phyloP scores from a whole-genome alignment of 2,888 invertebrate species.

The Cerceris ruficornis region DNA sequence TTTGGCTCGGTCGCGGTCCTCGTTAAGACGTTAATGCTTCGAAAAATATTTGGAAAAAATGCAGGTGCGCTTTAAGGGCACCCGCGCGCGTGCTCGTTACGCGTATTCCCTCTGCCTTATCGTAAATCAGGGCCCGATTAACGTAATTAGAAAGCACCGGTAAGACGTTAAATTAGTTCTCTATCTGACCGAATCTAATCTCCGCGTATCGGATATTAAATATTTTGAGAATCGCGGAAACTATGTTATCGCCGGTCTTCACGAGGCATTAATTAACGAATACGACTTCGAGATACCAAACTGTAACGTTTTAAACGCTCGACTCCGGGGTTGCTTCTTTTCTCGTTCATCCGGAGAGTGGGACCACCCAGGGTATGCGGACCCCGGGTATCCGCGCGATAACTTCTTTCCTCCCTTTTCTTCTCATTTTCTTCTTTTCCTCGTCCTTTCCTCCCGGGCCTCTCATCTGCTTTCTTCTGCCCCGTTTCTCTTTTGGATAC shows the following conservation, averaged over 20 bases:
- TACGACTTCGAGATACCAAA: not conserved
- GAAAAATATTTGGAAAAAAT: slow-evolving; percentile 80
- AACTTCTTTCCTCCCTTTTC: slow-evolving; percentile 48
- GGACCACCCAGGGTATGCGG: slow-evolving; percentile 41
- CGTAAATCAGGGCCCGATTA: slow-evolving; percentile 53
- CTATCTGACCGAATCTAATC: slow-evolving; percentile 43
- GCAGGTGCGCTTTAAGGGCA: slow-evolving; percentile 72
- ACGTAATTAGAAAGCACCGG: slow-evolving; percentile 45
- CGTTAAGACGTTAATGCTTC: slow-evolving; percentile 80
- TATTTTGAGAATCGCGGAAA: slow-evolving; percentile 30
- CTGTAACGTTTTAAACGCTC: too few relatives aligned
- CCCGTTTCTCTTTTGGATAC: slow-evolving; percentile 31
- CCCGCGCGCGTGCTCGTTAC: slow-evolving; percentile 37
- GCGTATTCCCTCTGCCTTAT: slow-evolving; percentile 36
- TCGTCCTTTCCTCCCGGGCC: not conserved
- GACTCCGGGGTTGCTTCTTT: not conserved
- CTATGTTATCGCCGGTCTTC: not conserved
- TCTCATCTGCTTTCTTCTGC: slow-evolving; percentile 23
- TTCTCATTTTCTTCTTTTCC: slow-evolving; percentile 37
- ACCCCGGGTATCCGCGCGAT: slow-evolving; percentile 22
- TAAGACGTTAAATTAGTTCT: slow-evolving; percentile 4
- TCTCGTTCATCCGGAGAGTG: not conserved
- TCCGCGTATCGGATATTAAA: slow-evolving; percentile 48
- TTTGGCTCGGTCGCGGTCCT: slow-evolving; percentile 77
- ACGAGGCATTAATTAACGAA: not conserved